Conservation (phyloP, 35 echinoderm and acorn worm genomes). For the Ophioderma brevispina region DNA sequence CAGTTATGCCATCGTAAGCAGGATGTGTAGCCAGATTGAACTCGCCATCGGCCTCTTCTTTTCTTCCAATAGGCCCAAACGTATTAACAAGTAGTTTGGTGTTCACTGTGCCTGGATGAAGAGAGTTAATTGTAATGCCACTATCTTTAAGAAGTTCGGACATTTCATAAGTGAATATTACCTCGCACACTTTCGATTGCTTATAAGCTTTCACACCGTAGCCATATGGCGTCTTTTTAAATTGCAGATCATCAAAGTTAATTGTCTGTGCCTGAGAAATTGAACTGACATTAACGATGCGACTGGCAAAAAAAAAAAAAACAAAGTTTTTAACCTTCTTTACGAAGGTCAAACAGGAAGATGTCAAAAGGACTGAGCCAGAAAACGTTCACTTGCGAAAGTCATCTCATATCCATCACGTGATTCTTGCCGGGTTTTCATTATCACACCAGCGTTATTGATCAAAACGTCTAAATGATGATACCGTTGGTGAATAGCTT, state of each 20-base stretch:
- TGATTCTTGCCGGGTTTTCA: slow-evolving; percentile 42
- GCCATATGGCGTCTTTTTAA: slow-evolving; percentile 49
- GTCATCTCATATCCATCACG: slow-evolving; percentile 88
- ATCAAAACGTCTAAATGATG: slow-evolving; percentile 76
- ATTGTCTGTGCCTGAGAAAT: slow-evolving; percentile 54
- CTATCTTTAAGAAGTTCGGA: slow-evolving; percentile 39
- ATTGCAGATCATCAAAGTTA: slow-evolving; percentile 60
- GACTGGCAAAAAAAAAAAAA: no score
- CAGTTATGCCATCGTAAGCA: slow-evolving; percentile 62
- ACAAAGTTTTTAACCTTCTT: slow-evolving; percentile 60
- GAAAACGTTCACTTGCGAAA: slow-evolving; percentile 91
- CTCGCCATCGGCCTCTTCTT: slow-evolving; percentile 81
- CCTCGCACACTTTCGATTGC: slow-evolving; percentile 72
- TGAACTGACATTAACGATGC: slow-evolving; percentile 89
- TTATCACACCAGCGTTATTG: slow-evolving; percentile 90
- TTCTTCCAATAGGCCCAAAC: slow-evolving; percentile 52
- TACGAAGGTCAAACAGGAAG: slow-evolving; percentile 74
- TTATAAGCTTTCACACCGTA: slow-evolving; percentile 67
- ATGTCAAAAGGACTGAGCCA: slow-evolving; percentile 87
- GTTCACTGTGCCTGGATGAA: slow-evolving; percentile 92
- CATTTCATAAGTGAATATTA: slow-evolving; percentile 85
- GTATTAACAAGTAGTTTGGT: slow-evolving; percentile 70
- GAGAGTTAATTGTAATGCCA: slow-evolving; percentile 78
- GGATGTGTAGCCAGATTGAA: slow-evolving; percentile 70
- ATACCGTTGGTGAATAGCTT: slow-evolving; percentile 67